Base-by-base conservation (phyloP, 2,797 vertebrate species). In the Holocentrus rufus region DNA sequence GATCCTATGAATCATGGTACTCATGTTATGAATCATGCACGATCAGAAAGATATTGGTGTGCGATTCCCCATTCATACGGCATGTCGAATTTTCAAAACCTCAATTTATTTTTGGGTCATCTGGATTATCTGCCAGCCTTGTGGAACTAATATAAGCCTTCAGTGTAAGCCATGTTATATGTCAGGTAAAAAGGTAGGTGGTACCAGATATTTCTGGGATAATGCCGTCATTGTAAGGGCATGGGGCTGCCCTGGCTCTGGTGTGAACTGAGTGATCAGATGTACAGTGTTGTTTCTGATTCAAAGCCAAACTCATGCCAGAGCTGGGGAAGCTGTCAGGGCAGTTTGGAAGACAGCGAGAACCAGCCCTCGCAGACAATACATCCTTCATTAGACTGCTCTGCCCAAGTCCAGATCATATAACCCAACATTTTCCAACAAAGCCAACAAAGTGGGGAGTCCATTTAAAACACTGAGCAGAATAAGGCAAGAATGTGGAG, bases 381-480 rank as follows among this genome's bases (percentile, higher is more conserved):
- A 74, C 83, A 60, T 74, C 77, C 76, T 87, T 89, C 85, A 54
- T 82, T 64, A 72, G 70, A 84, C 82, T 57, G 65, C 85, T 84
- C 77, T 60, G 57, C 83, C 77, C 72, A 91, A 85, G 83, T 85
- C 74, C 65, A 64, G 85, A 92, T 89, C 88, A 15, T 31, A 72
- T 88, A 84, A 89, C 89, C 69, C 77, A 63, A 82, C 81, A 85
- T 91, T 81, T 86, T 83, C 81, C 81, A 86, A 86, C 86, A 82
- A 85, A 79, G 83, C 70, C 65, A 27, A 27, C 65, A 4, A 42
- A 0, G 17, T 2, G 0, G 71, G 71, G 70, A 69, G 23, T 69
- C 52, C 69, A 50, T 2, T 15, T 73, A 78, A 72, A 68, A 84
- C 81, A 85, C 74, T 42, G 63, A 63, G 46, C 44, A 44, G 59